A percentile compares a stretch with the other conserved stretches of the same genome.
These are phyloP conservation scores for Pipra filicauda DNA, from an alignment of 2,113 vertebrate genomes.

Conservation along the genomic window DNA sequence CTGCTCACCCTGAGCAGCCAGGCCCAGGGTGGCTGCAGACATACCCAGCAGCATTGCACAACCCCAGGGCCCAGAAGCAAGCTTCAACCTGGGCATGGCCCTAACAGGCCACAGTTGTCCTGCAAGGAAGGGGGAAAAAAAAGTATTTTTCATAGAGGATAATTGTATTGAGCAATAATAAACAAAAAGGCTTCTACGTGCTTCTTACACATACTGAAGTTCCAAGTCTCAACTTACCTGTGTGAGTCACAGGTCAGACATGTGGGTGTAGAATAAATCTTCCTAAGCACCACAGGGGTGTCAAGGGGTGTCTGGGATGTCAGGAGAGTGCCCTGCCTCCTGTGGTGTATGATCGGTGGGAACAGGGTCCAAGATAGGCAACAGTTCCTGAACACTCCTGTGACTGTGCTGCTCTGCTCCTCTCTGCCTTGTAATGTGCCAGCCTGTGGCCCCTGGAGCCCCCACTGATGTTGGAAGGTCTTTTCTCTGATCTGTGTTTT, in stretches of 20 bases:
- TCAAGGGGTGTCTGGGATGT: not conserved
- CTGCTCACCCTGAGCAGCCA: not conserved
- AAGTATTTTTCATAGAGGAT: not conserved
- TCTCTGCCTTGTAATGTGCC: not conserved
- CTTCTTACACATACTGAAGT: not conserved
- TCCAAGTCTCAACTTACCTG: not conserved
- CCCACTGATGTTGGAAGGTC: not conserved
- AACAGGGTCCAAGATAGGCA: accelerated
- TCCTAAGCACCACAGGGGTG: not conserved
- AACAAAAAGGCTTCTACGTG: not conserved
- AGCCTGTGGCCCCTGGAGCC: not conserved
- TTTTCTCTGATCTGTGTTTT: not conserved
- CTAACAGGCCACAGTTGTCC: not conserved
- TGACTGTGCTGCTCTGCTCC: not conserved
- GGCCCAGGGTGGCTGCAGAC: not conserved
- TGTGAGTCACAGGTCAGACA: slow-evolving; percentile 15
- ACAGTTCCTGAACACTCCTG: accelerated
- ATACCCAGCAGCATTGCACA: accelerated
- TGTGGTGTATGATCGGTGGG: not conserved
- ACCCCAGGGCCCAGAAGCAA: not conserved
- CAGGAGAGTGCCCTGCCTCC: not conserved
- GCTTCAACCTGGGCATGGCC: not conserved
- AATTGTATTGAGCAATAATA: not conserved
- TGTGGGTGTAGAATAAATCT: not conserved
- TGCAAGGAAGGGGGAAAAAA: not conserved